These are phyloP conservation scores for Geococcyx californianus DNA, from an alignment of 2,113 vertebrate genomes.

Conservation along the genomic window DNA sequence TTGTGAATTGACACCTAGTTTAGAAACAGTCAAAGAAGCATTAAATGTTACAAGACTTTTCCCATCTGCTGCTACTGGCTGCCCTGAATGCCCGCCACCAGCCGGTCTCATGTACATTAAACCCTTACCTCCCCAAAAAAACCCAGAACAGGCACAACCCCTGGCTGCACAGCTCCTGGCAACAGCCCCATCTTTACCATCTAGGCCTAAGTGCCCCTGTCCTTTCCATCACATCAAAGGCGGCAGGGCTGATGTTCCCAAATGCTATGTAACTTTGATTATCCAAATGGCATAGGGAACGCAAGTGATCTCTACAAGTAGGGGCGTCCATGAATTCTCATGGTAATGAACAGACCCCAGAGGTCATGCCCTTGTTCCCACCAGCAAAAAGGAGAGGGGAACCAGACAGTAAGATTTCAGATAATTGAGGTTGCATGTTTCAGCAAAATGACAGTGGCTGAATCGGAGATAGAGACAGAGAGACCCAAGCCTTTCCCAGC, in stretches of 20 bases:
- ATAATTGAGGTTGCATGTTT: neutral
- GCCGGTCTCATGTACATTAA: neutral
- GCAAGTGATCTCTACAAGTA: neutral
- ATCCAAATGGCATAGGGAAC: neutral
- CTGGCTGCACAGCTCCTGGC: neutral
- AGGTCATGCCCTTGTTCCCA: neutral
- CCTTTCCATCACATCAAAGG: neutral
- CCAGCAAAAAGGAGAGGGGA: neutral
- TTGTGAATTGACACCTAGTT: conserved; percentile 99
- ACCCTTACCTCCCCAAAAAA: neutral
- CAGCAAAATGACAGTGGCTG: conserved; percentile 30
- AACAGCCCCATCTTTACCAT: neutral
- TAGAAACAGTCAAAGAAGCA: conserved; percentile 99
- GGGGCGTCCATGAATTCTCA: neutral
- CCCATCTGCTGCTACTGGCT: conserved; percentile 77
- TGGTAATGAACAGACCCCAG: neutral
- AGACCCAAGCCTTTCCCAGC: conserved; percentile 51
- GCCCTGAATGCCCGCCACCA: conserved; percentile 42
- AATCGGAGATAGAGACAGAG: conserved; percentile 39
- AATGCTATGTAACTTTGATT: conserved; percentile 7
- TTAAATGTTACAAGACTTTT: conserved; percentile 97
- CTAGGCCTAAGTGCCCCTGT: conserved; percentile 28
- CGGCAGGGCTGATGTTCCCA: neutral
- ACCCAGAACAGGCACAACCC: neutral
- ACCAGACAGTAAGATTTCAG: neutral